Evolutionary conservation across 2,113 vertebrate species (phyloP), one percentile per base, ranked within the genome.

Genomic region (Hylia prasina): DNA sequence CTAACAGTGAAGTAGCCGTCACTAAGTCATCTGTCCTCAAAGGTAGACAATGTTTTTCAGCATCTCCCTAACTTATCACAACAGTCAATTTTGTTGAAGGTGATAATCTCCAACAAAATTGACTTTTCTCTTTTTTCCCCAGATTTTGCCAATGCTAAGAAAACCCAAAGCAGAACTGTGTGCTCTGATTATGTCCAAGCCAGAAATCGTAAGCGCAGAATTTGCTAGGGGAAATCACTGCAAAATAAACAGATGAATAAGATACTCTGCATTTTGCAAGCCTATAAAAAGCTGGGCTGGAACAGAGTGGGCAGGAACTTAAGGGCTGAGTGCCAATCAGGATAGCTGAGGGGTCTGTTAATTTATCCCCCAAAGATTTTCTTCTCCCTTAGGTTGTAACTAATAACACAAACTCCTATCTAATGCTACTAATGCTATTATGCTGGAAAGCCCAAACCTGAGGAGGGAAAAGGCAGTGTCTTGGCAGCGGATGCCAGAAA

Each of bases 341-440:
- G 35, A 80, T 73, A 92, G 86, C 71, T 84, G 51, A 81, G 51
- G 66, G 82, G 79, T 88, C 68, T 92, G 90, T 87, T 90, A 93
- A 90, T 94, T 95, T 94, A 96, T 96, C 33, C 91, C 65, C 47
- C 45, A 82, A 73, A 93, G 86, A 89, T 51, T 93, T 90, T 31
- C 40, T 93, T 85, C 72, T 95, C 88, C 92, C 82, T 89, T 72
- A 96, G 65, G 92, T 76, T 90, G 88, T 76, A 93, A 84, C 44
- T 91, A 94, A 91, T 66, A 94, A 92, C 63, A 96, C 44, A 94
- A 84, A 92, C 82, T 64, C 79, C 95, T 88, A 68, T 90, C 78
- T 95, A 95, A 94, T 89, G 86, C 85, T 69, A 53, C 58, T 96
- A 97, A 96, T 94, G 94, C 86, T 97, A 97, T 96, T 96, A 90